A percentile compares a stretch with the other conserved stretches of the same genome.
phyloP scores from a whole-genome alignment of 1,140 invertebrate species.

The Calosoma granatense region DNA sequence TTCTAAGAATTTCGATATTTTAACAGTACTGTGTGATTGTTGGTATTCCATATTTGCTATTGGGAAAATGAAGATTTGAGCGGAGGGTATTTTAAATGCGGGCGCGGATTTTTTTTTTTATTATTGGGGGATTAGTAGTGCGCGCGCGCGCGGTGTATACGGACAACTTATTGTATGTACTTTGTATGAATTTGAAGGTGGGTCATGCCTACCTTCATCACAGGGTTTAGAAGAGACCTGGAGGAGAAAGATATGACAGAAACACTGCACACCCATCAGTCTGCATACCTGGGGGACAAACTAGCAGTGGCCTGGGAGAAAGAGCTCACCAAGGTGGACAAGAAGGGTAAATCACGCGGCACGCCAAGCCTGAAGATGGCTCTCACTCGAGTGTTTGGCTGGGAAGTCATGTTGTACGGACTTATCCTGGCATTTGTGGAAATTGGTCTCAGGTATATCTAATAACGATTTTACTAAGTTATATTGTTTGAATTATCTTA shows the following conservation, averaged over 20 bases:
- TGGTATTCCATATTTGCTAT: too few species aligned
- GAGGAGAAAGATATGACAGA: slow-evolving; percentile 46
- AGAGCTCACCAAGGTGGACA: slow-evolving; percentile 32
- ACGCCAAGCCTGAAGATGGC: slow-evolving; percentile 30
- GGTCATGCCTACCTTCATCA: slow-evolving; percentile 40
- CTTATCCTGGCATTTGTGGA: slow-evolving; percentile 23
- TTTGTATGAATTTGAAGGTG: slow-evolving; percentile 27
- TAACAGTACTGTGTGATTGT: too few species aligned
- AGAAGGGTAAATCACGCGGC: slow-evolving; percentile 17
- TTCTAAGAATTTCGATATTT: not conserved
- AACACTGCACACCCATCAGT: slow-evolving; percentile 44
- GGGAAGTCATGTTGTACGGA: slow-evolving; percentile 23
- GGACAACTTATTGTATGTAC: too few species aligned
- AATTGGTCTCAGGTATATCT: slow-evolving; percentile 23
- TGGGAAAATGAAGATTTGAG: too few species aligned
- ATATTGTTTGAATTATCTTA: not conserved
- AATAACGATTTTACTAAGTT: too few species aligned
- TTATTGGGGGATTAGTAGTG: too few species aligned
- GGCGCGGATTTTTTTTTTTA: too few species aligned
- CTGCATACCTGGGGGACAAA: slow-evolving; percentile 42
- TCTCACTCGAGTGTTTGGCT: slow-evolving; percentile 27
- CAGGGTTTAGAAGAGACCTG: slow-evolving; percentile 42
- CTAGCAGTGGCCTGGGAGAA: slow-evolving; percentile 41
- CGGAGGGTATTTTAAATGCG: too few species aligned
- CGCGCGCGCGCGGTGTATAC: too few species aligned